Percentiles rank a stretch among this genome's conserved stretches.
Conservation (phyloP, 2,113 vertebrate genomes). For the Oreochromis spilurus region DNA sequence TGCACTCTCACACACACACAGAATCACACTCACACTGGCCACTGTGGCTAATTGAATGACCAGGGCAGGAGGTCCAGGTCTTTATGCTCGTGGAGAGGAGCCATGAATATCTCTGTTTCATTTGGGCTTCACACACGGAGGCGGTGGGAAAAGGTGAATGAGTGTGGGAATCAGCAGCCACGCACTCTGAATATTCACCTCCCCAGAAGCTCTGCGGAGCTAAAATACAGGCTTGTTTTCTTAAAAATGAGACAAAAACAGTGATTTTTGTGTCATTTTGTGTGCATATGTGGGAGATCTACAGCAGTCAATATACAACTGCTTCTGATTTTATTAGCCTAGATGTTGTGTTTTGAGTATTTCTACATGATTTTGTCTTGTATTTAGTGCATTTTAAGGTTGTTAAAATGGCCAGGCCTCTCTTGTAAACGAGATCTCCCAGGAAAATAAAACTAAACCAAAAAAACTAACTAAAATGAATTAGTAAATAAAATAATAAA, state of each 20-base stretch:
- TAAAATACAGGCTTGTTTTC: not conserved
- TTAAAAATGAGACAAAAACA: not conserved
- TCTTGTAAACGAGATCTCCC: not conserved
- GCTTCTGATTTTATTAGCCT: not conserved
- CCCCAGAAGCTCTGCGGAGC: not conserved
- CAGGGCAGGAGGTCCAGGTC: constrained; percentile 53
- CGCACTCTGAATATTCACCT: constrained; percentile 40
- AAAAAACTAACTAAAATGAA: not conserved
- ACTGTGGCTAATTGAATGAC: constrained; percentile 63
- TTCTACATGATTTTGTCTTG: not conserved
- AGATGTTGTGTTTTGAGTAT: not conserved
- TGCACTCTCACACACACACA: constrained; percentile 22
- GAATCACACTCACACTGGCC: constrained; percentile 34
- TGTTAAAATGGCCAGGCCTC: not conserved
- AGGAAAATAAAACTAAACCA: not conserved
- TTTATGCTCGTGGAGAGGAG: constrained; percentile 51
- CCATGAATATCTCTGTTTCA: constrained; percentile 67
- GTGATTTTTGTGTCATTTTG: not conserved
- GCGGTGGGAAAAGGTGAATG: constrained; percentile 21
- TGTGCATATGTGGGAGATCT: not conserved
- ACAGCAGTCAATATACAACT: not conserved
- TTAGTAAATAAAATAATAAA: not conserved
- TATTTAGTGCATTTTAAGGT: not conserved
- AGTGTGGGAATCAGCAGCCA: constrained; percentile 42
- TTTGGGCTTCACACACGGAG: constrained; percentile 37